phyloP scores from a whole-genome alignment of 1,140 invertebrate genomes.

The Bathynomus jamesi region DNA sequence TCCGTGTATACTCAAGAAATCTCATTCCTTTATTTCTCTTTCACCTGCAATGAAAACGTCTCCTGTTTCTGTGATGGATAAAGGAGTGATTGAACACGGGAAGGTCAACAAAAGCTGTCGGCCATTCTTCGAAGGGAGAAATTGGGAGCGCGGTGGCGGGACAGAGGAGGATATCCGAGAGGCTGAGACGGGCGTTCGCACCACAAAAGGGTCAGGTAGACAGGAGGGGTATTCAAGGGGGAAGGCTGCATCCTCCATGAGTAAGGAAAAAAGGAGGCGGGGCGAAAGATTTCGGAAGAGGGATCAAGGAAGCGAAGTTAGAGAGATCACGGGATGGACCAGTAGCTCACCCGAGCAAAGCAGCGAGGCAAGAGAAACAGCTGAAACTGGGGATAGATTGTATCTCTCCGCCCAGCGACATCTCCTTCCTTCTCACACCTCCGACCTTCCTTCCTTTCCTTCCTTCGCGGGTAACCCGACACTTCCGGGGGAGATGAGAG shows the following conservation, averaged over 20 bases:
- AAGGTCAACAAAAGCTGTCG: neutral
- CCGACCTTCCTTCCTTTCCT: conserved; percentile 13
- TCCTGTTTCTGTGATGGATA: neutral
- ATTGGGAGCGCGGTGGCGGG: conserved; percentile 6
- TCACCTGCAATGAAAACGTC: neutral
- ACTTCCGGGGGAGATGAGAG: conserved; percentile 31
- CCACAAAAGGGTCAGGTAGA: conserved; percentile 24
- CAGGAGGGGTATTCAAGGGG: neutral
- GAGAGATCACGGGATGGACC: conserved; percentile 4
- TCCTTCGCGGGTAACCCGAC: conserved; percentile 28
- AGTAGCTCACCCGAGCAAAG: conserved; percentile 9
- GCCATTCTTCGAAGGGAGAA: neutral
- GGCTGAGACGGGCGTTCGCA: neutral
- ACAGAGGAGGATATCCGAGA: neutral
- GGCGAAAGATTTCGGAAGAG: neutral
- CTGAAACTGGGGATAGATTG: conserved; percentile 7
- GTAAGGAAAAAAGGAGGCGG: neutral
- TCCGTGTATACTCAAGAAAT: conserved; percentile 12
- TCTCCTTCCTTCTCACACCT: conserved; percentile 2
- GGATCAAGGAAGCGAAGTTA: neutral
- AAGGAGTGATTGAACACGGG: neutral
- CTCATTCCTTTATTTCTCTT: conserved; percentile 14
- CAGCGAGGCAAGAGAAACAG: conserved; percentile 9
- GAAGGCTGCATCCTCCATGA: neutral
- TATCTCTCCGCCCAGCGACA: conserved; percentile 3